These are phyloP conservation scores for Ditylenchus weischeri DNA, from an alignment of 2,888 invertebrate species.

Conservation along the genomic window DNA sequence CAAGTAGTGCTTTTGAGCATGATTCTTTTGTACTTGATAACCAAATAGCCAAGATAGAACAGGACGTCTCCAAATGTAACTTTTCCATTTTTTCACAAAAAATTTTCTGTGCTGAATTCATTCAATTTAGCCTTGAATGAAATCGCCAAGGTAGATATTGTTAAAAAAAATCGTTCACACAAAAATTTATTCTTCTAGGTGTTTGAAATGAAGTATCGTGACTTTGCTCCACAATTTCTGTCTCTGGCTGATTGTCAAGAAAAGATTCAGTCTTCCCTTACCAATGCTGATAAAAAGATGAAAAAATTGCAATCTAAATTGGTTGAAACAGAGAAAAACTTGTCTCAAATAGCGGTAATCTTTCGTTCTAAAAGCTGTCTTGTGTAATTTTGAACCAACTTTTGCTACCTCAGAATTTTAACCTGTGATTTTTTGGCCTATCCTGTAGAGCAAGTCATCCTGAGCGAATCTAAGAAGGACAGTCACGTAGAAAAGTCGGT, in stretches of 20 bases:
- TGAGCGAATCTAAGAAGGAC: too few species aligned
- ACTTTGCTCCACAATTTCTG: conserved; percentile 20
- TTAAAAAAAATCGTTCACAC: too few species aligned
- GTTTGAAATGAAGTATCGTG: conserved; percentile 23
- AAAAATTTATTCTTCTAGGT: too few species aligned
- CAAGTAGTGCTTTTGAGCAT: conserved; percentile 6
- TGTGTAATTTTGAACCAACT: too few species aligned
- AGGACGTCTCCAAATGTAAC: conserved; percentile 11
- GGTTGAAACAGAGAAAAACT: conserved; percentile 12
- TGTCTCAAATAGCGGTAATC: conserved; percentile 10
- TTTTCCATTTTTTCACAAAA: background rate
- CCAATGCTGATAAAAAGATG: conserved; percentile 16
- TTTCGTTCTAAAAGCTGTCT: background rate
- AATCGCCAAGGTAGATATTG: conserved; percentile 13
- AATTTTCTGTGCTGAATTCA: background rate
- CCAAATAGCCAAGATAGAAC: conserved; percentile 1
- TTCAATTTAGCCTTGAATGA: conserved; percentile 21
- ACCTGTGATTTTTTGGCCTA: background rate
- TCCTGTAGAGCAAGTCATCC: too few species aligned
- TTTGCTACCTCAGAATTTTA: too few species aligned
- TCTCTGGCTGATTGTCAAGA: conserved; percentile 23
- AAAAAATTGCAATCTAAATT: conserved; percentile 10
- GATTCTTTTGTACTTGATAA: conserved; percentile 1
- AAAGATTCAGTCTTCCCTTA: conserved; percentile 17
- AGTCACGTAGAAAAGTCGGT: too few species aligned